These are phyloP conservation scores for Ascaphus truei DNA, from an alignment of 2,113 vertebrate species.

Conservation along the genomic window DNA sequence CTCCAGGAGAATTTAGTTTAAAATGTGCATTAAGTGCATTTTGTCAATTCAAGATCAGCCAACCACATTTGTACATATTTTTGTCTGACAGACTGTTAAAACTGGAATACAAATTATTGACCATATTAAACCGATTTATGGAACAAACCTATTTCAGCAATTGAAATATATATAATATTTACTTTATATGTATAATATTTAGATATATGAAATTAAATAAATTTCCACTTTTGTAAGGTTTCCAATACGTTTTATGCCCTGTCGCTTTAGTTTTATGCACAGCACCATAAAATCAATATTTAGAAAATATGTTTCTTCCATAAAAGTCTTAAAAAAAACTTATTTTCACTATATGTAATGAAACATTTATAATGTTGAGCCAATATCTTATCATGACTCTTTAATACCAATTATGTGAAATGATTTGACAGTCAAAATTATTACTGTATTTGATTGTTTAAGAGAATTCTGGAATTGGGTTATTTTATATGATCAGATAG, in stretches of 20 bases:
- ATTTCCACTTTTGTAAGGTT: neutral
- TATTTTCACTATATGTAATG: neutral
- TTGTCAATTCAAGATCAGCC: neutral
- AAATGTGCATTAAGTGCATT: too few relatives aligned
- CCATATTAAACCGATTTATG: conserved; percentile 9
- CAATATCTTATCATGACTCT: neutral
- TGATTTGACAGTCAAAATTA: neutral
- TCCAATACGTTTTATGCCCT: neutral
- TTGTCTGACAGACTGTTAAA: neutral
- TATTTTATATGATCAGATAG: too few relatives aligned
- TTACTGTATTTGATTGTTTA: neutral
- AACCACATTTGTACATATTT: neutral
- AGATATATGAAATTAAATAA: neutral
- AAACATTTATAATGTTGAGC: neutral
- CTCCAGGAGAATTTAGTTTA: too few relatives aligned
- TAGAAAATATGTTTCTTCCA: conserved; percentile 13
- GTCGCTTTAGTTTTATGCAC: conserved; percentile 8
- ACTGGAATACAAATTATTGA: neutral
- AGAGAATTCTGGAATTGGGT: conserved; percentile 9
- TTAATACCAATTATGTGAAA: neutral
- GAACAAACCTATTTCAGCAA: neutral
- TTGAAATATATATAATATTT: neutral
- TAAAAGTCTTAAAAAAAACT: neutral
- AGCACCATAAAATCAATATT: conserved; percentile 9
- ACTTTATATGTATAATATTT: neutral